Evolutionary conservation across 1,140 invertebrate species (phyloP).

Genomic region (Laodelphax striatellus): DNA sequence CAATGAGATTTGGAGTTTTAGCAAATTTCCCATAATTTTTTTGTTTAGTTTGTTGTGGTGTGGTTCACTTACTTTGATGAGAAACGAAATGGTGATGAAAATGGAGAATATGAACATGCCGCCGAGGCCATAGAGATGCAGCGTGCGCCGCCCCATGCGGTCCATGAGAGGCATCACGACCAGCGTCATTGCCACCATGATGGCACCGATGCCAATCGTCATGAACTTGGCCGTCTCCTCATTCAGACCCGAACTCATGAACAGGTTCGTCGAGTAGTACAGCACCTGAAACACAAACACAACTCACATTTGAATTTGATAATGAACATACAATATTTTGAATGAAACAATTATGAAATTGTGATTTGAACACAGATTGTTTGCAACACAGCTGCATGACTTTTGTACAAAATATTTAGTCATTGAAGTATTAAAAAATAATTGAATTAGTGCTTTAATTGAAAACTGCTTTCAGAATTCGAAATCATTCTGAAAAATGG

Average conservation of each 20-base stretch:
- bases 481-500: no score
- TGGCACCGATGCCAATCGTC: conserved; percentile 91
- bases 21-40: no score
- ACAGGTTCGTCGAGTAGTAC: conserved; percentile 91
- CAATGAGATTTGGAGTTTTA: no score
- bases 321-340: no score
- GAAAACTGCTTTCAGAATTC: no score
- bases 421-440: no score
- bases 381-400: no score
- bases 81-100: conserved; percentile 91
- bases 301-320: neutral
- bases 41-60: no score
- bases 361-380: no score
- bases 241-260: conserved; percentile 75
- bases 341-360: no score
- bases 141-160: conserved; percentile 78
- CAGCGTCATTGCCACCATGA: conserved; percentile 94
- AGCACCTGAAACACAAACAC: conserved; percentile 58
- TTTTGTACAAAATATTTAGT: no score
- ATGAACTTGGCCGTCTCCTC: conserved; percentile 80
- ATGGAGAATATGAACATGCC: conserved; percentile 97
- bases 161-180: conserved; percentile 95
- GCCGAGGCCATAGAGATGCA: conserved; percentile 89
- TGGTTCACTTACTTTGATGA: conserved; percentile 64
- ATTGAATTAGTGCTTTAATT: no score